Base-by-base conservation (phyloP, 2,113 vertebrate species). In the Trematocara nigrifrons region DNA sequence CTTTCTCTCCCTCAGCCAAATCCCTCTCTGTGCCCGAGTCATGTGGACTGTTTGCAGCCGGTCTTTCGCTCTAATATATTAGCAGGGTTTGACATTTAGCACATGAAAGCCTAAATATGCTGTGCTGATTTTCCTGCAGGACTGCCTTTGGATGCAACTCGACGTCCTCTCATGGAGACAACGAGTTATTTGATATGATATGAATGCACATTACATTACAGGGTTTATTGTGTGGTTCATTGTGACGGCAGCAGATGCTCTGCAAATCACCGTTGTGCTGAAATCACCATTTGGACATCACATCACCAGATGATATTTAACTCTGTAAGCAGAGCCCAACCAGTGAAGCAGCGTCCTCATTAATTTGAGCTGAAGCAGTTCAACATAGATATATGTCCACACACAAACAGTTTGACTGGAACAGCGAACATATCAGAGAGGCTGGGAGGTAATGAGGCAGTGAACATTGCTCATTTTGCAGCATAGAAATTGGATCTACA, bases 371-470 rank as follows among this genome's bases (percentile, higher is more conserved):
- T 38, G 29, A 76, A 87, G 47, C 61, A 80, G 77, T 66, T 89
- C 10, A 74, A 79, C 49, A 52, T 18, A 2, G n/a, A 47, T 80
- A 49, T 38, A 71, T 33, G 53, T 80, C 18, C 54, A 51, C n/a
- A 18, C 22, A 3, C 53, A n/a, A 66, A 11, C 54, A 7, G 7
- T 47, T 13, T 12, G 53, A 35, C 20, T 15, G 80, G 56, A 77
- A 69, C 74, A 15, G 22, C 29, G 84, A 81, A 42, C 78, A 15
- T 20, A 35, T 64, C 71, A 40, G 52, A 53, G 78, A 16, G 35
- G 18, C 80, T 69, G 80, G 26, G 81, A 26, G 57, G 79, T 69
- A 89, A 87, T 90, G 91, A 88, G 42, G 88, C 82, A 47, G 74
- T 45, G 5, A 35, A 20, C 80, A 12, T 26, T 11, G 61, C 84